A percentile compares a stretch with the other conserved stretches of the same genome.
phyloP scores from a whole-genome alignment of 2,113 vertebrate species.

The Podocnemis expansa region DNA sequence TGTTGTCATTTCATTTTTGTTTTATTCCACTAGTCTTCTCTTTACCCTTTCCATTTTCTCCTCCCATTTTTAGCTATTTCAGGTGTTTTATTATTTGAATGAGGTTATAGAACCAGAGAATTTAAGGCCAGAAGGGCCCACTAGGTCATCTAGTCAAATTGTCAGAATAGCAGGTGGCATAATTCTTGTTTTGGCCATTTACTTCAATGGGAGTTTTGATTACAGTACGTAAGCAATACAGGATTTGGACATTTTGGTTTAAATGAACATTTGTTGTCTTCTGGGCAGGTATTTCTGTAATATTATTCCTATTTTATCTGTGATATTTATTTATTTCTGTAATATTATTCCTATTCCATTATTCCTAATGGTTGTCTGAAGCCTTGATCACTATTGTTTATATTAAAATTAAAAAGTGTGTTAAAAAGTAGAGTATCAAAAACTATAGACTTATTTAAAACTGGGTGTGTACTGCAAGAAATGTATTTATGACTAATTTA shows the following conservation, averaged over 20 bases:
- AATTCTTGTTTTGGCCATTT: not conserved
- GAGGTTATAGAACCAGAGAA: not conserved
- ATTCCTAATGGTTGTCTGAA: not conserved
- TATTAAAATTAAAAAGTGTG: not conserved
- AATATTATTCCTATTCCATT: not conserved
- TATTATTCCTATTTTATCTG: not conserved
- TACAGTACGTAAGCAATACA: not conserved
- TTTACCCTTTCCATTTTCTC: not conserved
- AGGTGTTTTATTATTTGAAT: not conserved
- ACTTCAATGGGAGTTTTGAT: not conserved
- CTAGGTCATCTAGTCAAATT: not conserved
- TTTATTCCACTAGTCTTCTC: not conserved
- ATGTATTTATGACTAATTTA: not conserved
- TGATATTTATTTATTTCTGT: not conserved
- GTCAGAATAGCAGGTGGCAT: not conserved
- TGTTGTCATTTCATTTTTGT: not conserved
- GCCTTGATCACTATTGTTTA: not conserved
- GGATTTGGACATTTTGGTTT: not conserved
- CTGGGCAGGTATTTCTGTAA: not conserved
- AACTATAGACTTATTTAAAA: not conserved
- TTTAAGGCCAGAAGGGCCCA: not conserved
- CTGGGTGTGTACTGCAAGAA: not conserved
- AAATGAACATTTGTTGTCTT: not conserved
- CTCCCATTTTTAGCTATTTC: not conserved
- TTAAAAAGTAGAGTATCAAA: not conserved